Conservation (phyloP, 2,797 vertebrate species). For the Aldrovandia affinis region DNA sequence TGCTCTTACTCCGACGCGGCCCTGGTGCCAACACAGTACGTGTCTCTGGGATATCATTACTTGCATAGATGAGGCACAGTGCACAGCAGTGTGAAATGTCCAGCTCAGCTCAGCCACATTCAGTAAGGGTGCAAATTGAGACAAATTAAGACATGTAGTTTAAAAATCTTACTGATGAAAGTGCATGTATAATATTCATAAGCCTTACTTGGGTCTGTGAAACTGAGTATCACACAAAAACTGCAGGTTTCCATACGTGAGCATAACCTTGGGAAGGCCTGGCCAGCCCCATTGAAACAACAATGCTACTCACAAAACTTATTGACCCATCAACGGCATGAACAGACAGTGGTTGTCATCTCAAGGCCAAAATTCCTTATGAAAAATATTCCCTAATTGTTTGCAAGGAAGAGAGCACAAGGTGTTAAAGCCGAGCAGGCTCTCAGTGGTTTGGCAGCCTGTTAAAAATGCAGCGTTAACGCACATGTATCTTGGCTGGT, state of each 20-base stretch:
- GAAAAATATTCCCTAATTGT: neutral
- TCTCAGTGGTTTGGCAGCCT: conserved; percentile 6
- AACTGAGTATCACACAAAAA: too few species aligned
- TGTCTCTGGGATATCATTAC: too few species aligned
- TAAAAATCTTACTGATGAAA: too few species aligned
- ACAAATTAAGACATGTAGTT: too few species aligned
- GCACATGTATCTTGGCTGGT: too few species aligned
- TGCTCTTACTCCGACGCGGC: neutral
- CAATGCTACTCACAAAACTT: neutral
- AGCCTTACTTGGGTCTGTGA: too few species aligned
- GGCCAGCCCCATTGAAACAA: neutral
- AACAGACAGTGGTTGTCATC: neutral
- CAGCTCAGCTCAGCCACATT: too few species aligned
- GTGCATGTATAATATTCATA: too few species aligned
- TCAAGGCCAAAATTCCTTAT: neutral
- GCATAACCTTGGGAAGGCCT: neutral
- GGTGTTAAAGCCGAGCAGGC: neutral
- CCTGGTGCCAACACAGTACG: neutral
- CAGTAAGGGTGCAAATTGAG: too few species aligned
- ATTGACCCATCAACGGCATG: neutral
- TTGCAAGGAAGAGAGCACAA: neutral
- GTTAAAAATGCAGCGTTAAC: neutral
- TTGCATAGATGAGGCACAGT: neutral
- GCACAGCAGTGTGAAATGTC: neutral
- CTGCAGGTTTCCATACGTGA: neutral